A percentile compares a stretch with the other conserved stretches of the same genome.
Evolutionary conservation across 2,113 vertebrate genomes (phyloP).

Genomic region (Malurus melanocephalus): DNA sequence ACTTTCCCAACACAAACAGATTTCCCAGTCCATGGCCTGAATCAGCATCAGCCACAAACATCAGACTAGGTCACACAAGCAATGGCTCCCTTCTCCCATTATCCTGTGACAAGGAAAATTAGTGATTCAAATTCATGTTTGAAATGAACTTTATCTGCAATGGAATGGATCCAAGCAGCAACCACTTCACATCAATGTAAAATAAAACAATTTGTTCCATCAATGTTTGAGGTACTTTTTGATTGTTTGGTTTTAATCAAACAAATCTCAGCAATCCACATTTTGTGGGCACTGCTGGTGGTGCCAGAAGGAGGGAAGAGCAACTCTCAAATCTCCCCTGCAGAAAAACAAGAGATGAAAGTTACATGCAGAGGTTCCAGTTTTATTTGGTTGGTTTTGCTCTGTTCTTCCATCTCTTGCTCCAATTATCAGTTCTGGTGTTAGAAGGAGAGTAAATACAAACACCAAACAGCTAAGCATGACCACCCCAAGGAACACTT

Average conservation of each 20-base stretch:
- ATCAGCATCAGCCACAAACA: not conserved
- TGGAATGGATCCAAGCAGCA: not conserved
- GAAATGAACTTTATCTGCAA: not conserved
- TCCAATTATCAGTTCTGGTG: not conserved
- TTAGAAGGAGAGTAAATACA: rapidly evolving
- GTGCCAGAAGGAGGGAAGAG: rapidly evolving
- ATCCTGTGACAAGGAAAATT: not conserved
- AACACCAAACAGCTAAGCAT: rapidly evolving
- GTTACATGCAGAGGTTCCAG: rapidly evolving
- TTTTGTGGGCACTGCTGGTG: not conserved
- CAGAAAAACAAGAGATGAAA: not conserved
- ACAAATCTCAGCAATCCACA: not conserved
- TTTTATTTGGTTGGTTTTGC: not conserved
- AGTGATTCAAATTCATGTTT: not conserved
- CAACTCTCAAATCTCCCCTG: not conserved
- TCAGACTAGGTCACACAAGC: not conserved
- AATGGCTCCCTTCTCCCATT: not conserved
- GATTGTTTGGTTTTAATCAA: not conserved
- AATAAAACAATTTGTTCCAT: not conserved
- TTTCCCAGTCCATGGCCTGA: not conserved
- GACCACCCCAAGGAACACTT: slow-evolving; percentile 56
- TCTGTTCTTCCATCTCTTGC: not conserved
- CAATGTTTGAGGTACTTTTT: not conserved
- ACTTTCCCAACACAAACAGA: not conserved
- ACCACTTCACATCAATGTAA: rapidly evolving